Evolutionary conservation across 2,888 invertebrate genomes (phyloP).

Genomic region (Cordilura impudica): DNA sequence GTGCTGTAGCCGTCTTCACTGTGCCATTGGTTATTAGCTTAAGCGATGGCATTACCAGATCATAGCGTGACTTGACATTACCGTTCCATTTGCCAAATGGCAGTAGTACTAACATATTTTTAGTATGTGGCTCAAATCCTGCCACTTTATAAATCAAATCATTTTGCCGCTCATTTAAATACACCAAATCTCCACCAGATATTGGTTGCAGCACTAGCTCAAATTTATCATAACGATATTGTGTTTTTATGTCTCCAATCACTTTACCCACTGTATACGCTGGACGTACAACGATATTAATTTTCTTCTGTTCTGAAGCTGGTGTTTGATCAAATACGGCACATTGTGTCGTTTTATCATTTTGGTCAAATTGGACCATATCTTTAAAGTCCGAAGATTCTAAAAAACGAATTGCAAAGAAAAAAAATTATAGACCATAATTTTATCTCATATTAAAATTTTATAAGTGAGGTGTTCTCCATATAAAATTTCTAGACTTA

Average conservation of each 20-base stretch:
- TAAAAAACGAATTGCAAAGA: constrained; percentile 57
- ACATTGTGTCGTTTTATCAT: constrained; percentile 72
- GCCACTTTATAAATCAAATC: constrained; percentile 70
- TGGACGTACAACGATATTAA: constrained; percentile 74
- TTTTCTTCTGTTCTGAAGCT: constrained; percentile 75
- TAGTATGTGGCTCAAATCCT: constrained; percentile 72
- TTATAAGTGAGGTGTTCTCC: no score
- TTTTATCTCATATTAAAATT: no score
- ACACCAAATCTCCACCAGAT: constrained; percentile 70
- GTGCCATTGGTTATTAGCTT: constrained; percentile 62
- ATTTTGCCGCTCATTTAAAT: constrained; percentile 71
- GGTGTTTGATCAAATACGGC: constrained; percentile 76
- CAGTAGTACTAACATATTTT: constrained; percentile 73
- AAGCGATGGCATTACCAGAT: constrained; percentile 62
- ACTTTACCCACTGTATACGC: constrained; percentile 74
- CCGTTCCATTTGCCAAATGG: constrained; percentile 73
- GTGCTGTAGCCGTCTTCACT: constrained; percentile 1
- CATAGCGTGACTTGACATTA: constrained; percentile 71
- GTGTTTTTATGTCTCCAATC: constrained; percentile 73
- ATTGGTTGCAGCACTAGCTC: constrained; percentile 75
- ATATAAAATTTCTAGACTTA: no score
- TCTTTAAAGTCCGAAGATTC: constrained; percentile 63
- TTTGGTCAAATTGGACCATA: constrained; percentile 68
- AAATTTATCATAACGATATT: constrained; percentile 74
- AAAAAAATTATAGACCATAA: background rate